These are phyloP conservation scores for Ophioderma brevispina DNA, from an alignment of 35 echinoderm and acorn worm genomes.

Conservation along the genomic window DNA sequence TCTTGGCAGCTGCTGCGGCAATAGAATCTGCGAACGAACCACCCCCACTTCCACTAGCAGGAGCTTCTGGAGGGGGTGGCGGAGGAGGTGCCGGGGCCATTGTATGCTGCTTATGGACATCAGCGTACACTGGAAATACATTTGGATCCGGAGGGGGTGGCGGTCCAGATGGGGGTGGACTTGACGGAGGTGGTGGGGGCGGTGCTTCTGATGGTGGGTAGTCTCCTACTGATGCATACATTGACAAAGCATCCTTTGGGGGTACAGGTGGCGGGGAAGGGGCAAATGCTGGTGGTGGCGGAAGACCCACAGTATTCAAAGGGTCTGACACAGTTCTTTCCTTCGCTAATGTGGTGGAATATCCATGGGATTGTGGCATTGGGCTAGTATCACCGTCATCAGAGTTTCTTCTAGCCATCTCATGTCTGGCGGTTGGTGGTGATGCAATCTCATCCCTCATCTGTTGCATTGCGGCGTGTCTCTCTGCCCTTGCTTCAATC, in stretches of 20 bases:
- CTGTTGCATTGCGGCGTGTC: background rate
- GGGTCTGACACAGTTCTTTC: background rate
- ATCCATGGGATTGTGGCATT: constrained; percentile 50
- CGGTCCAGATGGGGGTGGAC: background rate
- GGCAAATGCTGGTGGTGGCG: background rate
- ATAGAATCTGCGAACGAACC: constrained; percentile 50
- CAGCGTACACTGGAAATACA: constrained; percentile 18
- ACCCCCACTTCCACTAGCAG: background rate
- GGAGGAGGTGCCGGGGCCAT: background rate
- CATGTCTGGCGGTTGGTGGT: background rate
- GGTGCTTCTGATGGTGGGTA: background rate
- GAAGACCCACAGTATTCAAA: background rate
- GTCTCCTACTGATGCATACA: background rate
- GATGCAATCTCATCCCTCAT: background rate
- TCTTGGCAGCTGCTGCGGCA: constrained; percentile 65
- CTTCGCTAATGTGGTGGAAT: background rate
- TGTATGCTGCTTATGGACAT: background rate
- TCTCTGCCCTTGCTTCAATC: background rate
- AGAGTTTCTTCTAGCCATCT: constrained; percentile 57
- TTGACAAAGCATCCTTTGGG: background rate
- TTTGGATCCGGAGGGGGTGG: background rate
- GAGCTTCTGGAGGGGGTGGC: constrained; percentile 1
- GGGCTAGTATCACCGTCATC: constrained; percentile 67
- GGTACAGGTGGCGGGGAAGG: background rate
- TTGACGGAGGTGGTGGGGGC: background rate